Conservation (phyloP, 2,113 vertebrate species). For the Mustelus asterias region DNA sequence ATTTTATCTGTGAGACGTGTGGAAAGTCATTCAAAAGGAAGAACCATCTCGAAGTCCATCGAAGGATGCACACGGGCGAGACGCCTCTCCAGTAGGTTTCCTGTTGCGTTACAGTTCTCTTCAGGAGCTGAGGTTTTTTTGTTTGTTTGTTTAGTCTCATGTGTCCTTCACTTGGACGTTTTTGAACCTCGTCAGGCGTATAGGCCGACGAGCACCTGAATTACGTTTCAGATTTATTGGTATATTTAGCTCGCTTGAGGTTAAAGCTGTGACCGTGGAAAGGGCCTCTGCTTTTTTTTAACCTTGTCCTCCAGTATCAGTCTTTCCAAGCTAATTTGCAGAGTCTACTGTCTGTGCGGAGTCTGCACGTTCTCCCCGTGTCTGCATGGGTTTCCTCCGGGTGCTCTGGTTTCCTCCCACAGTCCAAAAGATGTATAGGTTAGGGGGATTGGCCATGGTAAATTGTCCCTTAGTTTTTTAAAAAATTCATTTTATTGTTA, state of each 20-base stretch:
- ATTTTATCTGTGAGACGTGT: conserved; percentile 85
- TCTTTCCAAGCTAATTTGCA: not conserved
- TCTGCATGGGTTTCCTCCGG: no score
- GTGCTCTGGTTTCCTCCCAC: no score
- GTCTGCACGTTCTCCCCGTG: no score
- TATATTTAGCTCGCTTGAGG: not conserved
- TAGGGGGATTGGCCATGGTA: no score
- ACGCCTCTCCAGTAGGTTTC: conserved; percentile 78
- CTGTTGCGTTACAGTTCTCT: not conserved
- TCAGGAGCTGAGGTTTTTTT: not conserved
- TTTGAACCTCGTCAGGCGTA: not conserved
- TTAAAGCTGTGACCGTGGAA: not conserved
- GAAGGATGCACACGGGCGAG: conserved; percentile 82
- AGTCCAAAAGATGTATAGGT: no score
- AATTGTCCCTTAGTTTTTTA: no score
- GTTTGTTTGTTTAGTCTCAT: not conserved
- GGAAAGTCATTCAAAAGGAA: conserved; percentile 92
- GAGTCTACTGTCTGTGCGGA: no score
- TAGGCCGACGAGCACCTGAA: not conserved
- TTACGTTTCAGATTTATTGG: not conserved
- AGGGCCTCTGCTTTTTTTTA: not conserved
- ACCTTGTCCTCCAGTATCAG: not conserved
- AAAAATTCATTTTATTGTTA: no score
- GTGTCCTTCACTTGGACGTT: not conserved
- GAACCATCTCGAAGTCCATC: conserved; percentile 86